These are phyloP conservation scores for Sebastiscus tertius DNA, from an alignment of 2,797 vertebrate species.

Conservation along the genomic window DNA sequence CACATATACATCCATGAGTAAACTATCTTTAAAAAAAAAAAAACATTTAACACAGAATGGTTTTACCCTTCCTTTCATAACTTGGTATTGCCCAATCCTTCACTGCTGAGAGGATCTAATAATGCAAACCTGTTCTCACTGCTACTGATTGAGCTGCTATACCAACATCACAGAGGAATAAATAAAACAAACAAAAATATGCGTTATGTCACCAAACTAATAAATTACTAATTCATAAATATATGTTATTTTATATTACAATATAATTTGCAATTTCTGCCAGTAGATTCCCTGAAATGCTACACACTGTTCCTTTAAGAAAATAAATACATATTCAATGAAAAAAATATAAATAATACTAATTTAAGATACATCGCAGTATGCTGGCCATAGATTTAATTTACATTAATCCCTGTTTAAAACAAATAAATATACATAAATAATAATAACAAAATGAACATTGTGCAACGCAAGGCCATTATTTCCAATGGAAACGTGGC, in stretches of 20 bases:
- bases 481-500: neutral
- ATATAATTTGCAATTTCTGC: neutral
- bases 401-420: neutral
- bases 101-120: neutral
- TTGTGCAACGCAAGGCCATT: neutral
- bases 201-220: neutral
- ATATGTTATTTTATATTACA: too few species aligned
- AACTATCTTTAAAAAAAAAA: neutral
- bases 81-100: neutral
- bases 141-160: neutral
- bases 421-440: neutral
- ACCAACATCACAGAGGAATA: neutral
- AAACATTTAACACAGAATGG: neutral
- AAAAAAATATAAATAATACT: conserved; percentile 8
- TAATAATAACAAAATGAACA: neutral
- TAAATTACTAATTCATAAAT: neutral
- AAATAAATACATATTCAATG: conserved; percentile 13
- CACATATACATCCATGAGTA: neutral
- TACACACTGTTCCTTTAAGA: neutral
- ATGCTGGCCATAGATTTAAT: neutral
- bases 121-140: conserved; percentile 4
- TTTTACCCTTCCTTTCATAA: neutral
- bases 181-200: neutral
- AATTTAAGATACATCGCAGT: neutral
- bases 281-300: neutral